Conservation (phyloP, 1,140 invertebrate species). For the Ooceraea biroi region DNA sequence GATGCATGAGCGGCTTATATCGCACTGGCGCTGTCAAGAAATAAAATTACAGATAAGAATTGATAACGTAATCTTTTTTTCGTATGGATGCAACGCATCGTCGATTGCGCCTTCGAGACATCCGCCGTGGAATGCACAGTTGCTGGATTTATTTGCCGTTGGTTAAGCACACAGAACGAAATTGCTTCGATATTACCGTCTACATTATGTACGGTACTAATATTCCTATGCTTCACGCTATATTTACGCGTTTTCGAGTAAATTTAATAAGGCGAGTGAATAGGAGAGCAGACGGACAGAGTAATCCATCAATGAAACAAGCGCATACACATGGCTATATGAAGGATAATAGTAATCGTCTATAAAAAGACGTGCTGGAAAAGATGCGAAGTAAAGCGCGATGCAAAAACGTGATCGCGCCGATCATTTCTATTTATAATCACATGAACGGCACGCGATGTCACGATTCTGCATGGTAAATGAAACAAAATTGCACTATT, state of each 20-base stretch:
- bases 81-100: background rate
- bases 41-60: constrained; percentile 35
- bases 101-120: constrained; percentile 19
- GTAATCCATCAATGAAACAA: background rate
- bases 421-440: constrained; percentile 74
- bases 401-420: constrained; percentile 50
- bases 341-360: constrained; percentile 13
- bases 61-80: constrained; percentile 17
- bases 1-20: background rate
- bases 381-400: constrained; percentile 56
- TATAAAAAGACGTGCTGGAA: constrained; percentile 36
- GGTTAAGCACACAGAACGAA: constrained; percentile 35
- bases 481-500: constrained; percentile 47
- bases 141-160: constrained; percentile 16
- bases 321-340: background rate
- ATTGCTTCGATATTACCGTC: constrained; percentile 37
- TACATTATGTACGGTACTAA: background rate
- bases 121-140: background rate
- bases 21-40: background rate
- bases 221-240: constrained; percentile 9
- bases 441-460: constrained; percentile 56
- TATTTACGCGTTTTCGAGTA: background rate
- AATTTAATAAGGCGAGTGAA: constrained; percentile 36
- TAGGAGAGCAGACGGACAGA: background rate
- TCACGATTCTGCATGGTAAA: constrained; percentile 3